A percentile compares a stretch with the other conserved stretches of the same genome.
phyloP scores from a whole-genome alignment of 2,797 vertebrate genomes.

The Hoplostethus mediterraneus region DNA sequence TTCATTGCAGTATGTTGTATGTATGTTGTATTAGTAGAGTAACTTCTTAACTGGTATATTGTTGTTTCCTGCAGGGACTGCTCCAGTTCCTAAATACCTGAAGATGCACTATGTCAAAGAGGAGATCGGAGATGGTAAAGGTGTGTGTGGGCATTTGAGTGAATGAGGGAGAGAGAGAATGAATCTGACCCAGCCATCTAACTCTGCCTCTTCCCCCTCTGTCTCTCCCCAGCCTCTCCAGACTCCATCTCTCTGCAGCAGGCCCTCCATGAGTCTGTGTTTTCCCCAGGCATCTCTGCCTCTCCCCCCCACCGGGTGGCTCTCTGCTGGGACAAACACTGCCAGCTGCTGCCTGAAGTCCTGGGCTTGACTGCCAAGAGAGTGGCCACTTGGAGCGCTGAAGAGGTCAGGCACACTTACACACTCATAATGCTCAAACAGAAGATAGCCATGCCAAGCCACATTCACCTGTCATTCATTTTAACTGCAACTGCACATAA shows the following conservation, averaged over 20 bases:
- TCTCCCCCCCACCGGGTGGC: slow-evolving; percentile 83
- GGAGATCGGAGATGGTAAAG: slow-evolving; percentile 86
- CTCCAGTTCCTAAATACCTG: slow-evolving; percentile 85
- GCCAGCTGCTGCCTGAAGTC: slow-evolving; percentile 93
- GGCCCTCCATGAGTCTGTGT: slow-evolving; percentile 93
- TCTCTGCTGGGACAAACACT: slow-evolving; percentile 95
- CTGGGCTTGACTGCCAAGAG: slow-evolving; percentile 91
- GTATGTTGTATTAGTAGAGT: background rate
- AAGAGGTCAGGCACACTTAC: slow-evolving; percentile 86
- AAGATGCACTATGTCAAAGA: slow-evolving; percentile 91
- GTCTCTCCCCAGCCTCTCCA: slow-evolving; percentile 64
- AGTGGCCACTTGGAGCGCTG: slow-evolving; percentile 91
- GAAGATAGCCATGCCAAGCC: slow-evolving; percentile 39
- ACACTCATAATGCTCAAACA: slow-evolving; percentile 21
- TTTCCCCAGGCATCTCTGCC: slow-evolving; percentile 88
- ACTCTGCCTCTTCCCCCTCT: background rate
- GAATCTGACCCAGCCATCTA: slow-evolving; percentile 16
- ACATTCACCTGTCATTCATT: slow-evolving; percentile 19
- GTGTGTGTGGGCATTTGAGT: slow-evolving; percentile 47
- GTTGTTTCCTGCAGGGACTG: slow-evolving; percentile 80
- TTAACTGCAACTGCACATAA: background rate
- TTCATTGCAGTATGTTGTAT: slow-evolving; percentile 11
- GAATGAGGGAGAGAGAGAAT: background rate
- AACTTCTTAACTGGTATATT: slow-evolving; percentile 2
- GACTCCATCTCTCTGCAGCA: slow-evolving; percentile 88